These are phyloP conservation scores for Gryllus longicercus DNA, from an alignment of 2,888 invertebrate species.

Conservation along the genomic window DNA sequence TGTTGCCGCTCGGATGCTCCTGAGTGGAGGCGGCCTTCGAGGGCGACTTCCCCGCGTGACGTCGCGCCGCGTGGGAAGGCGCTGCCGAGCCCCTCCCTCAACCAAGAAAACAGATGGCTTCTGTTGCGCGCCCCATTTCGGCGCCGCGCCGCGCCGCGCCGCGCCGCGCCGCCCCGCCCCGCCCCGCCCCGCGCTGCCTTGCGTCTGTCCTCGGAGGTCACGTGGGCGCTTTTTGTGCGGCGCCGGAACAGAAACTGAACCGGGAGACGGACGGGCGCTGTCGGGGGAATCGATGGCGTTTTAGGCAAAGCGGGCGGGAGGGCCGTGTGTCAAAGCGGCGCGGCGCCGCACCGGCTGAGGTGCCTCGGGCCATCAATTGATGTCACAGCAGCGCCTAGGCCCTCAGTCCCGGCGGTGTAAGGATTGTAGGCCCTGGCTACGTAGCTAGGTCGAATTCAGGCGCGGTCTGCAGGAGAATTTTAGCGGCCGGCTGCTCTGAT, in stretches of 20 bases:
- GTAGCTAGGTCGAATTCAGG: no score
- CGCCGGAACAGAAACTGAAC: neutral
- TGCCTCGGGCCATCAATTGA: no score
- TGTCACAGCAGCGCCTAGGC: no score
- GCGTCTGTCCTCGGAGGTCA: neutral
- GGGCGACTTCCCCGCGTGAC: neutral
- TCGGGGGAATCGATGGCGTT: neutral
- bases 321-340: no score
- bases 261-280: neutral
- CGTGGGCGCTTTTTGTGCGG: neutral
- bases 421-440: no score
- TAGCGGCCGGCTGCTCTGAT: no score
- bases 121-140: conserved; percentile 5
- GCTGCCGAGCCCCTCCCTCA: neutral
- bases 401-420: no score
- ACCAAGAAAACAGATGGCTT: conserved; percentile 6
- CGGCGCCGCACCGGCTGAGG: no score
- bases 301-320: neutral
- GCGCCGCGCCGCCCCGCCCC: neutral
- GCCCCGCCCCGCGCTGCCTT: neutral
- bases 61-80: neutral
- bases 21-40: neutral
- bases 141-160: neutral
- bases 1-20: neutral
- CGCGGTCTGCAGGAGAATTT: no score